Evolutionary conservation across 2,797 vertebrate species (phyloP), one percentile per base, ranked within the genome.

Genomic region (Melanotaenia boesemani): DNA sequence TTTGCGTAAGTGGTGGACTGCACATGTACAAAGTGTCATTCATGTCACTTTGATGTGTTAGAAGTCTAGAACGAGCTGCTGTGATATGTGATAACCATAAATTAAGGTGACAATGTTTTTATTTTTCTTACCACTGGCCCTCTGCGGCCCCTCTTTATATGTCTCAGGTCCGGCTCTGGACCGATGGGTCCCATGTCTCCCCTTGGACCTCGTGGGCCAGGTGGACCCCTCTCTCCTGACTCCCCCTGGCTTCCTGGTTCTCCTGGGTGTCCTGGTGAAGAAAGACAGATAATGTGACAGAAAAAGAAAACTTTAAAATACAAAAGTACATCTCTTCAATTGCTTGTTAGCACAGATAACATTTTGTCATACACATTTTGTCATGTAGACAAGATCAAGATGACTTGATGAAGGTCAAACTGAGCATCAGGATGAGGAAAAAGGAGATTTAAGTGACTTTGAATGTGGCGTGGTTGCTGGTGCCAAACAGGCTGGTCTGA

Each of bases 151-250:
- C 91, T 91, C 77, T 94, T 95, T 67, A 94, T 84, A 28, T 95
- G 93, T 36, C 83, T 89, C 67, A 95, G 72, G 82, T 95, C 93
- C 0, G 94, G 92, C 26, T 93, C 83, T 10, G 94, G 95, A 22
- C 94, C 95, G 80, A 93, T 91, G 10, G 93, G 95, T n/a, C 95
- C 95, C 92, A 95, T 94, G 86, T 94, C 87, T 26, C 95, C 95
- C n/a, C 95, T 86, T 20, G 92, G 93, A 4, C 95, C 95, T 39
- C 74, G 86, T 39, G 88, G 87, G 0, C 95, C 95, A 10, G 92
- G 76, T 0, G 58, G 84, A 11, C 95, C 95, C 64, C 72, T 86
- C 4, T 85, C 81, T 36, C 94, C 95, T 6, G 77, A 57, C 9
- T 93, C 90, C 5, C 94, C 95, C 66, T 70, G 91, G 63, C 88